Conservation (phyloP, 2,797 vertebrate genomes). For the Pyrocephalus nanus region DNA sequence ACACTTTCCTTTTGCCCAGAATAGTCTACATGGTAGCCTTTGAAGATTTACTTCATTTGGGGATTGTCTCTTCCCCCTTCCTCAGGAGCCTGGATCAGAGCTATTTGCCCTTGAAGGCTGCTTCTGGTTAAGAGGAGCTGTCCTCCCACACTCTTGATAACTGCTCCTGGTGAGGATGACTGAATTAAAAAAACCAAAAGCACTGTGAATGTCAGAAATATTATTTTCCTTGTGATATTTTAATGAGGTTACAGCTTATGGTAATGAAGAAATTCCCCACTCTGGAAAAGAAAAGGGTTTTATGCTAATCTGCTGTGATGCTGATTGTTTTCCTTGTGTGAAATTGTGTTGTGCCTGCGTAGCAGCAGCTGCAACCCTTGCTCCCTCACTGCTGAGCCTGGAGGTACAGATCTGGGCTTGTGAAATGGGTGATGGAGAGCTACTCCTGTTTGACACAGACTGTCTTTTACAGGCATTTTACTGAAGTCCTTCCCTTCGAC, state of each 20-base stretch:
- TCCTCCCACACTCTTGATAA: conserved; percentile 39
- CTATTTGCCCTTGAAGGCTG: conserved; percentile 39
- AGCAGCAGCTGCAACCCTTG: not conserved
- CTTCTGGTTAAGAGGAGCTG: conserved; percentile 31
- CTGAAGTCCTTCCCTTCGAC: not conserved
- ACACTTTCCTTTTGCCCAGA: not conserved
- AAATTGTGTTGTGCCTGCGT: not conserved
- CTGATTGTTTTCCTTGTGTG: conserved; percentile 28
- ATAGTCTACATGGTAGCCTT: not conserved
- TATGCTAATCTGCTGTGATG: conserved; percentile 41
- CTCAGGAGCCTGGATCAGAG: conserved; percentile 23
- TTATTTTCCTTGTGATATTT: conserved; percentile 44
- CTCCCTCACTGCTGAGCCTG: not conserved
- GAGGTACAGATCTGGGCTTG: not conserved
- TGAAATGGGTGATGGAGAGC: not conserved
- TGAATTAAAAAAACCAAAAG: not conserved
- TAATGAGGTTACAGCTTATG: conserved; percentile 56
- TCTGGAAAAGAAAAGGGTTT: conserved; percentile 32
- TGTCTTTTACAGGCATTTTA: not conserved
- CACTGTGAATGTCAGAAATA: conserved; percentile 36
- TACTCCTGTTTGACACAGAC: not conserved
- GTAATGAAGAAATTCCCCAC: conserved; percentile 52
- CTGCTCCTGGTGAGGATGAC: not conserved
- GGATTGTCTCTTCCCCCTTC: not conserved
- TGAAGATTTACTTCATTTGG: conserved; percentile 29